Evolutionary conservation across 2,113 vertebrate genomes (phyloP), one percentile per base, ranked within the genome.

Genomic region (Arizona elegans): DNA sequence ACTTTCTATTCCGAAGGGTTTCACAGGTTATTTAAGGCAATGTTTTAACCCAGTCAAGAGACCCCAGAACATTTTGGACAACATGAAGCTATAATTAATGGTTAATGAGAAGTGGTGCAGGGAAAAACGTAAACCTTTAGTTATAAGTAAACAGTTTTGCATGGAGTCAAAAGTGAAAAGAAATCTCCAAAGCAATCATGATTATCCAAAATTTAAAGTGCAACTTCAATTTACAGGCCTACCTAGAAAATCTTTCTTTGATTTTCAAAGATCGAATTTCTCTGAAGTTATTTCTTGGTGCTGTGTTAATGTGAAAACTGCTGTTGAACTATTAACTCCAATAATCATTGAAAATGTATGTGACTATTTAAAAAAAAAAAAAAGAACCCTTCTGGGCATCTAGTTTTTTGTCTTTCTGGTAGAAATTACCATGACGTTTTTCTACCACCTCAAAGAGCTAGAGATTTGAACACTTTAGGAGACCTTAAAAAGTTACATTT

Each of bases 131-230:
- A 90, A 96, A 91, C 1, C 92, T 94, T 87, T 87, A 91, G 90
- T 93, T 93, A 95, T 91, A 91, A 95, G 92, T 91, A 94, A 95
- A 96, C 94, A 92, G 97, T 96, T 95, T 97, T 96, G 95, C 94
- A 91, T 94, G 92, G 95, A 86, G 54, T 95, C 97, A 96, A 95
- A 95, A 97, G 94, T 95, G 96, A 93, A 97, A 96, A 96, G 85
- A 97, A 97, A 97, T 94, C 96, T 95, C 94, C 91, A 90, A 97
- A 96, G 96, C 97, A 96, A 98, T 99, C 98, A 98, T 99, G 98
- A 98, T 96, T 94, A 96, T 96, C 95, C 96, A 97, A 98, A 97
- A 97, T 97, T 97, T 97, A 92, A 95, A 97, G 95, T 96, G 89
- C 93, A 96, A 91, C 95, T 97, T 97, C 97, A 98, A 97, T 92